These are phyloP conservation scores for Strix uralensis DNA, from an alignment of 2,113 vertebrate genomes.

Conservation along the genomic window DNA sequence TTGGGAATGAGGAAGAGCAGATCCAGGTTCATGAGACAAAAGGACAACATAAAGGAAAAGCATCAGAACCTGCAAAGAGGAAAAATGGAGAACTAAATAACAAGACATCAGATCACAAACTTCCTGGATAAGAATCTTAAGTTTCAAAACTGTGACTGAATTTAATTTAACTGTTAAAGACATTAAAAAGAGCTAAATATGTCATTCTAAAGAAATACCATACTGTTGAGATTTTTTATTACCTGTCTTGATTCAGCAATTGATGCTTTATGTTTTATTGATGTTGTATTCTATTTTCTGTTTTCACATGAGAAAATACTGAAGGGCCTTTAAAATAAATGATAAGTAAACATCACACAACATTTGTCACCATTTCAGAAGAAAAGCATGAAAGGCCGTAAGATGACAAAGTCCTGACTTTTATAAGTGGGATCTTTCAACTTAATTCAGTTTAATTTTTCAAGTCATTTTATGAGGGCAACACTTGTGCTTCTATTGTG, in stretches of 20 bases:
- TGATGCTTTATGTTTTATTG: not conserved
- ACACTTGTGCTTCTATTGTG: accelerated
- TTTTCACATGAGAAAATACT: not conserved
- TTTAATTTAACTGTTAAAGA: not conserved
- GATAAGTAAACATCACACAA: not conserved
- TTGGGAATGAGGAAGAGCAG: not conserved
- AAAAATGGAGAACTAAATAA: not conserved
- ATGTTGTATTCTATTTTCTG: not conserved
- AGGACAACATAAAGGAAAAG: not conserved
- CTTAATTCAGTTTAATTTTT: not conserved
- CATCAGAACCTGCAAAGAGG: not conserved
- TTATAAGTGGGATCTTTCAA: not conserved
- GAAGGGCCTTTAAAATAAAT: not conserved
- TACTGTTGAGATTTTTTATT: not conserved
- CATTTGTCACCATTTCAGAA: not conserved
- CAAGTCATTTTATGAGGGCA: not conserved
- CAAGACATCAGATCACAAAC: not conserved
- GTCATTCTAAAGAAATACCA: not conserved
- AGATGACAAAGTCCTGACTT: not conserved
- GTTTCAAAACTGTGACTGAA: not conserved
- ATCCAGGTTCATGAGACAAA: not conserved
- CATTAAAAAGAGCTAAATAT: not conserved
- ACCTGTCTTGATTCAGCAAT: not conserved
- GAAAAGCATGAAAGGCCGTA: not conserved
- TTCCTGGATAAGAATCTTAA: not conserved